Conservation (phyloP, 37 sponge, comb jelly and placozoan species). For the Bolinopsis microptera region DNA sequence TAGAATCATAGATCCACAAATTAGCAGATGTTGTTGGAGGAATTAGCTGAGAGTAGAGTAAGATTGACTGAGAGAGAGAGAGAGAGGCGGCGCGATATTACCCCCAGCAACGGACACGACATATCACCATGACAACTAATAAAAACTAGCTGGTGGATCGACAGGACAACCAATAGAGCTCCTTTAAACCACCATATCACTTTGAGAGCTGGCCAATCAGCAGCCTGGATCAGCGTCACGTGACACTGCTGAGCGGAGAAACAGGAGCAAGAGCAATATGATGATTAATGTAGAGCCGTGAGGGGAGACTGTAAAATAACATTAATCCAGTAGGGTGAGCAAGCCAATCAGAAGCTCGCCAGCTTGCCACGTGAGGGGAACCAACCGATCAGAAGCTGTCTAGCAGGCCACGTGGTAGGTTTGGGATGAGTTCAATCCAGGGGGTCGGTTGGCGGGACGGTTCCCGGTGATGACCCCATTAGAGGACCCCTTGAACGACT, state of each 20-base stretch:
- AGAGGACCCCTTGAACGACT: background rate
- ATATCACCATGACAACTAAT: conserved; percentile 1
- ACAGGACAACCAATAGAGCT: conserved; percentile 10
- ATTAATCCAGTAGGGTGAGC: background rate
- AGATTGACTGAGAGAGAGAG: conserved; percentile 6
- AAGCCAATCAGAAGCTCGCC: background rate
- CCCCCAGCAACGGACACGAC: conserved; percentile 52
- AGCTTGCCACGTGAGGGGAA: background rate
- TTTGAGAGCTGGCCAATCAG: background rate
- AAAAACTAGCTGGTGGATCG: background rate
- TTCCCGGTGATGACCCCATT: conserved; percentile 44
- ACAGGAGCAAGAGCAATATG: conserved; percentile 58
- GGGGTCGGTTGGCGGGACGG: conserved; percentile 46
- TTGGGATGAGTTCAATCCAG: conserved; percentile 48
- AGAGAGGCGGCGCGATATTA: background rate
- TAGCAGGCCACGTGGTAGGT: background rate
- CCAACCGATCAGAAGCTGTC: background rate
- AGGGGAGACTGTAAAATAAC: conserved; percentile 63
- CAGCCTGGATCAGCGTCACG: background rate
- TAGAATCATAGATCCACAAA: background rate
- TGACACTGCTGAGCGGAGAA: background rate
- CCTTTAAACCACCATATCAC: background rate
- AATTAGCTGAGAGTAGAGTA: background rate
- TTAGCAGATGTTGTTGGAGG: background rate
- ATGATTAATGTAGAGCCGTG: conserved; percentile 58